phyloP scores from a whole-genome alignment of 2,797 vertebrate species.

The Vespertilio murinus region DNA sequence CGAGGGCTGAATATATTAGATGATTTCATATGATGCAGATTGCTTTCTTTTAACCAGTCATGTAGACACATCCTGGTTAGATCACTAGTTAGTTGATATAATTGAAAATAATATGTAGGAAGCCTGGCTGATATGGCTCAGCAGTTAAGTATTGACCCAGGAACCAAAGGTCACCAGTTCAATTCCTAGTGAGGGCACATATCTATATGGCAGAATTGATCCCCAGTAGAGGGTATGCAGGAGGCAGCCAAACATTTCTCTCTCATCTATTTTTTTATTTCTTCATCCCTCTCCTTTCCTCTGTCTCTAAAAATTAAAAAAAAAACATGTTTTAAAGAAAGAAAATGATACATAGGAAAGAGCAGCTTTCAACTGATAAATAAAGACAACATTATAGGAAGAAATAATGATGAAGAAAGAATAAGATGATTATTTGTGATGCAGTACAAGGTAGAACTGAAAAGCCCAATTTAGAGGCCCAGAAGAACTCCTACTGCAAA shows the following conservation, averaged over 20 bases:
- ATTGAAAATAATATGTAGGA: not conserved
- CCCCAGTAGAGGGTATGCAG: no score
- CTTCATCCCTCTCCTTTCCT: no score
- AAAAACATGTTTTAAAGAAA: no score
- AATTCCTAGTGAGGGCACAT: no score
- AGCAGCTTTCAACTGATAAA: not conserved
- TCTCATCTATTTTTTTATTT: no score
- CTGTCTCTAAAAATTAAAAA: no score
- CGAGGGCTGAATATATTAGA: not conserved
- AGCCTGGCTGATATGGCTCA: no score
- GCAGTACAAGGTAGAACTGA: not conserved
- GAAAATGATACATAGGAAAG: no score
- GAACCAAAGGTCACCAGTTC: no score
- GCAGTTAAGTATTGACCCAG: no score
- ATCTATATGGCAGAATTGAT: no score
- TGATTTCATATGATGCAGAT: not conserved
- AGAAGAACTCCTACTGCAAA: not conserved
- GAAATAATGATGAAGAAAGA: not conserved
- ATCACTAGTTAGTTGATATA: not conserved
- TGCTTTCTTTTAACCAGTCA: not conserved
- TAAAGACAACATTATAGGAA: not conserved
- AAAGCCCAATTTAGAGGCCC: not conserved
- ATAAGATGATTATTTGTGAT: not conserved
- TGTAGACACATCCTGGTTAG: not conserved
- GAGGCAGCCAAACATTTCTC: no score